Evolutionary conservation across 1,140 invertebrate species (phyloP).

Genomic region (Onthophagus taurus): DNA sequence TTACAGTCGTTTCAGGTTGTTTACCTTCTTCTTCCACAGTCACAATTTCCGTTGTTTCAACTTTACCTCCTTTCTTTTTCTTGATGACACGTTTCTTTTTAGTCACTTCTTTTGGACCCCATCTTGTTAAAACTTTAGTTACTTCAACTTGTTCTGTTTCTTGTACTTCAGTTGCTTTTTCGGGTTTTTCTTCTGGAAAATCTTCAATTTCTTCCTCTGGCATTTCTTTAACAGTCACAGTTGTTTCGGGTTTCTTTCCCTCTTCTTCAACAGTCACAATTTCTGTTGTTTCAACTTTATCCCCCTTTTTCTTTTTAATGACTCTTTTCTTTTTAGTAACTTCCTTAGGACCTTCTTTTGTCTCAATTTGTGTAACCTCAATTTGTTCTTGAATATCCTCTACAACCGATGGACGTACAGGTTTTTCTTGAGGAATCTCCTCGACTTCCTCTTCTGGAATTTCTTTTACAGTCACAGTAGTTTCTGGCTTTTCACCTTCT

Average conservation of each 20-base stretch:
- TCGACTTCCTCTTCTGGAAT: not conserved
- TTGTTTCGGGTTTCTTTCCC: conserved; percentile 30
- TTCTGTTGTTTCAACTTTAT: conserved; percentile 29
- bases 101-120: conserved; percentile 25
- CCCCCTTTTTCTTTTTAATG: conserved; percentile 28
- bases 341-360: conserved; percentile 25
- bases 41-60: conserved; percentile 31
- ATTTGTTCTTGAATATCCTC: conserved; percentile 24
- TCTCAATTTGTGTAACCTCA: conserved; percentile 16
- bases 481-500: conserved; percentile 29
- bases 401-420: conserved; percentile 15
- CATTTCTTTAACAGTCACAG: conserved; percentile 35
- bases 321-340: conserved; percentile 25
- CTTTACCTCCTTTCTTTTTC: conserved; percentile 23
- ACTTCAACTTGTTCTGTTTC: conserved; percentile 17
- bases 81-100: conserved; percentile 28
- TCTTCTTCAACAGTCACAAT: conserved; percentile 33
- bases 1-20: conserved; percentile 30
- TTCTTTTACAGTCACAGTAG: conserved; percentile 14
- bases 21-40: conserved; percentile 34
- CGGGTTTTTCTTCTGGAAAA: conserved; percentile 12
- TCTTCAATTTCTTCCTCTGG: conserved; percentile 20
- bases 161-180: conserved; percentile 27
- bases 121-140: conserved; percentile 17
- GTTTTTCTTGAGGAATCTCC: conserved; percentile 17